Conservation (phyloP, 2,797 vertebrate genomes). For the Myiotriccus ornatus region DNA sequence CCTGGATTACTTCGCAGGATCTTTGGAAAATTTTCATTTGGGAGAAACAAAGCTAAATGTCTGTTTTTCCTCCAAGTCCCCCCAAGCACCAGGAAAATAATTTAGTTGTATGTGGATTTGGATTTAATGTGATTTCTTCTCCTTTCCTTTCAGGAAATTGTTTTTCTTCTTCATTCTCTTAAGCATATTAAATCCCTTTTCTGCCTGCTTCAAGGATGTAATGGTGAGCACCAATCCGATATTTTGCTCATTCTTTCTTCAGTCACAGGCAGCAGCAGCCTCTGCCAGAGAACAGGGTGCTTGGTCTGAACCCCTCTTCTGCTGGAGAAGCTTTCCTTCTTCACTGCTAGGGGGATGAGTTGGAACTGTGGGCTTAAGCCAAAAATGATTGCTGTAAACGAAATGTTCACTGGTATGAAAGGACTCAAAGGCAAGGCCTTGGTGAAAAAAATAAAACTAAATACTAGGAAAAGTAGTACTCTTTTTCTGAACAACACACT, state of each 20-base stretch:
- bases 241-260: not conserved
- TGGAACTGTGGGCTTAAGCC: not conserved
- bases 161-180: not conserved
- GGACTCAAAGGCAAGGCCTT: not conserved
- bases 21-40: slow-evolving; percentile 4
- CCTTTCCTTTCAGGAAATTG: not conserved
- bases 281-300: not conserved
- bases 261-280: not conserved
- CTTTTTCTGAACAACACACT: not conserved
- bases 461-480: not conserved
- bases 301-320: not conserved
- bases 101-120: not conserved
- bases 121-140: not conserved
- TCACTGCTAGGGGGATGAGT: not conserved
- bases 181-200: not conserved
- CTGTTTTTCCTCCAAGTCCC: not conserved
- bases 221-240: not conserved
- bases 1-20: not conserved
- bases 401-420: not conserved
- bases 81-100: not conserved
- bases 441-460: not conserved
- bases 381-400: not conserved
- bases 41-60: not conserved
- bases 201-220: not conserved
- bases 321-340: not conserved